Evolutionary conservation across 2,888 invertebrate species (phyloP).

Genomic region (Drosophila suboccidentalis): DNA sequence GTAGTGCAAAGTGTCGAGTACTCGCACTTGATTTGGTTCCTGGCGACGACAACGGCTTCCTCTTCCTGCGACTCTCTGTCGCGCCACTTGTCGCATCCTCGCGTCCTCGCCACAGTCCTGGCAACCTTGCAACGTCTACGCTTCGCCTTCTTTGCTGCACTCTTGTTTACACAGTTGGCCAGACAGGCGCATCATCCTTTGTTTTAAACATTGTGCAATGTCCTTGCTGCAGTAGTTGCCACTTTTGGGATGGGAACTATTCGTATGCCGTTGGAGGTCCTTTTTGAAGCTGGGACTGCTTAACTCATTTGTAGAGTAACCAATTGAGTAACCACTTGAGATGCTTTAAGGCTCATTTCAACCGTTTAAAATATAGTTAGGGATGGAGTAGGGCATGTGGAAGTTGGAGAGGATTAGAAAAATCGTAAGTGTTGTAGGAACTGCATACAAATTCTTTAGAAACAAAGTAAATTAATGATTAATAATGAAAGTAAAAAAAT

Average conservation of each 20-base stretch:
- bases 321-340: constrained; percentile 36
- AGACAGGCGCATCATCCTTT: constrained; percentile 36
- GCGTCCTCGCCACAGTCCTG: constrained; percentile 7
- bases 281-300: constrained; percentile 5
- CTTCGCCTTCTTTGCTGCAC: constrained; percentile 48
- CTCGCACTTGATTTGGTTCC: constrained; percentile 22
- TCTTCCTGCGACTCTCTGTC: constrained; percentile 44
- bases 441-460: not conserved
- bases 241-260: not conserved
- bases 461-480: not conserved
- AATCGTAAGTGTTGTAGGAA: not conserved
- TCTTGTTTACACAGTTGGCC: constrained; percentile 63
- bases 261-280: constrained; percentile 16
- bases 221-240: constrained; percentile 30
- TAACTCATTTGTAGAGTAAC: constrained; percentile 23
- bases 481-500: not conserved
- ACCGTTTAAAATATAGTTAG: not conserved
- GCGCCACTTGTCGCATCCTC: constrained; percentile 59
- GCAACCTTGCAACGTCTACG: constrained; percentile 26
- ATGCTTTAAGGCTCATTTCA: constrained; percentile 16
- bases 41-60: constrained; percentile 40
- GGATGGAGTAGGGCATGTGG: not conserved
- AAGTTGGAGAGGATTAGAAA: not conserved
- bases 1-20: constrained; percentile 39
- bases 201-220: constrained; percentile 50